Percentiles rank a stretch among this genome's conserved stretches.
phyloP scores from a whole-genome alignment of 2,888 invertebrate genomes.

The Plagodis pulveraria region DNA sequence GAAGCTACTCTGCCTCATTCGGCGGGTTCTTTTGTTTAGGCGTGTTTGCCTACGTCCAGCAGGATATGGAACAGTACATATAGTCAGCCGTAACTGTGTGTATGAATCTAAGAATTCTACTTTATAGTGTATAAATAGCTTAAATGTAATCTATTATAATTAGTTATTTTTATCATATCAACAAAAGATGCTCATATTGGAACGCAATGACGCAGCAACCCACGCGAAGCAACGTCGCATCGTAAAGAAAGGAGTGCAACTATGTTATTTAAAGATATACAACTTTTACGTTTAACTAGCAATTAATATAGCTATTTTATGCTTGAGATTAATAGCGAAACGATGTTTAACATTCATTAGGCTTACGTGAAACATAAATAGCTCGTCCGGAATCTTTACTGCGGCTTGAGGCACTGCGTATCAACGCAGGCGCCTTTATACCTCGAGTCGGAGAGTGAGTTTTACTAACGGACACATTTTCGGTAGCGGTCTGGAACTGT shows the following conservation, averaged over 20 bases:
- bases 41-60: too few relatives aligned
- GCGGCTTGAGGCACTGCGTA: neutral
- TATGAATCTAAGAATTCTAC: too few relatives aligned
- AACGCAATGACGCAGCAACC: constrained; percentile 4
- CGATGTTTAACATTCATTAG: constrained; percentile 6
- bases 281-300: constrained; percentile 36
- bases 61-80: too few relatives aligned
- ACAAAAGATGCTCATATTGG: neutral
- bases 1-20: too few relatives aligned
- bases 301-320: constrained; percentile 13
- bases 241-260: constrained; percentile 12
- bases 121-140: too few relatives aligned
- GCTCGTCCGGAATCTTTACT: neutral
- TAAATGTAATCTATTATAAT: too few relatives aligned
- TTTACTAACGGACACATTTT: too few relatives aligned
- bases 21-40: too few relatives aligned
- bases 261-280: constrained; percentile 33
- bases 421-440: too few relatives aligned
- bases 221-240: constrained; percentile 11
- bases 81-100: too few relatives aligned
- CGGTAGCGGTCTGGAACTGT: too few relatives aligned
- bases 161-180: constrained; percentile 1
- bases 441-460: too few relatives aligned
- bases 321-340: constrained; percentile 5
- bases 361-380: neutral